Evolutionary conservation across 2,797 vertebrate species (phyloP).

Genomic region (Rhinogobio ventralis): DNA sequence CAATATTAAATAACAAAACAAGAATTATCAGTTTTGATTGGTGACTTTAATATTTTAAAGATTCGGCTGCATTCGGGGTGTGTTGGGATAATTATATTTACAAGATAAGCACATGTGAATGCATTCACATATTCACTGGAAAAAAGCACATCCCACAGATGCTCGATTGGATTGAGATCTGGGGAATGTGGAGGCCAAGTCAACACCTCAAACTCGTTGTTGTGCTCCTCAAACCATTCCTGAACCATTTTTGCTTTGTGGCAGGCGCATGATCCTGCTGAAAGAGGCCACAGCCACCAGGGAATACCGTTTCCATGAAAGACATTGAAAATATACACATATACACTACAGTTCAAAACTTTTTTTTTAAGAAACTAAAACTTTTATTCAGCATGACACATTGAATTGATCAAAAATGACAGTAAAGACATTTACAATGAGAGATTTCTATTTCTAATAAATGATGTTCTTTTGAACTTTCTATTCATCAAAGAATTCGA

Average conservation of each 20-base stretch:
- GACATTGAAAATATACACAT: no score
- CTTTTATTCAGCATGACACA: background rate
- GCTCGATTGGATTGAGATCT: no score
- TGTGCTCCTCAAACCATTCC: no score
- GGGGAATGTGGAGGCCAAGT: no score
- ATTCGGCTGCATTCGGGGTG: background rate
- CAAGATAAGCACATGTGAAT: background rate
- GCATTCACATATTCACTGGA: no score
- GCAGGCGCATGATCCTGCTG: no score
- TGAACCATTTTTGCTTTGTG: no score
- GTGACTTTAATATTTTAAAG: background rate
- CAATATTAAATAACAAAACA: background rate
- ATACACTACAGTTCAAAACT: no score
- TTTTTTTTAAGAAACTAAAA: background rate
- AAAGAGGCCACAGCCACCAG: no score
- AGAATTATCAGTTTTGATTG: background rate
- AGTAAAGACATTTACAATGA: background rate
- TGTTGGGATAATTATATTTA: background rate
- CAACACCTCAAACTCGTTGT: no score
- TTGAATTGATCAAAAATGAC: background rate
- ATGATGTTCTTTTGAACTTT: background rate
- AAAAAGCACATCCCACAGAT: no score
- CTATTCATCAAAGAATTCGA: background rate
- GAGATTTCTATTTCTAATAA: background rate
- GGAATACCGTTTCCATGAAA: no score